Conservation (phyloP, 2,888 invertebrate species). For the Papilio elwesi region DNA sequence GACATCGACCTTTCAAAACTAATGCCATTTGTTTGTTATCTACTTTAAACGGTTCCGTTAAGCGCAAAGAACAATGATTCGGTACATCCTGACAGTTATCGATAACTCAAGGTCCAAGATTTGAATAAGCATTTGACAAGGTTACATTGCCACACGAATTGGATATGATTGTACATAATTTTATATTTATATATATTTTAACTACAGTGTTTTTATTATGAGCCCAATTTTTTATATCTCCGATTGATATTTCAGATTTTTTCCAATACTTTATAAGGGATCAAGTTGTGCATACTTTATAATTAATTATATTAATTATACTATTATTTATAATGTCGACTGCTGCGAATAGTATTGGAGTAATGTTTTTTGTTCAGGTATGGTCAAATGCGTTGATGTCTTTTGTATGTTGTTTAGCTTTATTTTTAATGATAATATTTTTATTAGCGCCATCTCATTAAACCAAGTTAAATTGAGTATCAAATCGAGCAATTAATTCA, state of each 20-base stretch:
- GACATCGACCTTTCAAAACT: conserved; percentile 32
- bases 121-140: conserved; percentile 69
- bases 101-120: conserved; percentile 70
- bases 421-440: background rate
- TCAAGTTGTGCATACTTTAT: conserved; percentile 4
- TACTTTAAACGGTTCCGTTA: conserved; percentile 33
- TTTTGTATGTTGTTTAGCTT: conserved; percentile 23
- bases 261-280: background rate
- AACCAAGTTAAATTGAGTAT: conserved; percentile 16
- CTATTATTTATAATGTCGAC: background rate
- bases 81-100: conserved; percentile 74
- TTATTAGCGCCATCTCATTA: conserved; percentile 17
- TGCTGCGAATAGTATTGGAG: background rate
- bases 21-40: conserved; percentile 37
- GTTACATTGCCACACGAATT: conserved; percentile 54
- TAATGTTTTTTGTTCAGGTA: background rate
- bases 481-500: conserved; percentile 51
- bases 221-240: background rate
- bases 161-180: conserved; percentile 43
- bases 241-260: background rate
- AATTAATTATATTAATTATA: conserved; percentile 12
- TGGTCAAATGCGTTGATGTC: conserved; percentile 34
- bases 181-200: conserved; percentile 11
- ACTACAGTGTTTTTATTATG: background rate
- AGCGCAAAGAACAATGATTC: conserved; percentile 62